Percentiles rank a stretch among this genome's conserved stretches.
These are phyloP conservation scores for Cheumatopsyche charites DNA, from an alignment of 1,140 invertebrate genomes.

Conservation along the genomic window DNA sequence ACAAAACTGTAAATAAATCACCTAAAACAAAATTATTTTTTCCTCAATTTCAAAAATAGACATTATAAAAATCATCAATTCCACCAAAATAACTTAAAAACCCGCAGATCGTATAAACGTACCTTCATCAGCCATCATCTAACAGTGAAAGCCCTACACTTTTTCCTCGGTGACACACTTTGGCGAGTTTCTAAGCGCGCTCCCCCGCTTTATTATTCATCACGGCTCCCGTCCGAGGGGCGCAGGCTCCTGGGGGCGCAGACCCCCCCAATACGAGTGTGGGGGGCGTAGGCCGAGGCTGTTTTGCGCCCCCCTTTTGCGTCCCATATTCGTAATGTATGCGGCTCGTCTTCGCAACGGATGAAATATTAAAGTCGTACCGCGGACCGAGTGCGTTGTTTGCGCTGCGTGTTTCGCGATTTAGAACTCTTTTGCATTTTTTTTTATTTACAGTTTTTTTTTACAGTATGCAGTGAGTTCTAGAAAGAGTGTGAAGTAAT, in stretches of 20 bases:
- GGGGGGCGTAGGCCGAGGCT: neutral
- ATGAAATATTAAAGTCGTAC: conserved; percentile 17
- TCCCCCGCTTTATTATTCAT: conserved; percentile 32
- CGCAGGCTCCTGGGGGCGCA: neutral
- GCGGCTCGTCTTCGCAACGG: neutral
- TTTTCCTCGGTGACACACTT: conserved; percentile 36
- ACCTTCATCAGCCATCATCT: neutral
- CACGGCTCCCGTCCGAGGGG: conserved; percentile 26
- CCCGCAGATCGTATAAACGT: no score
- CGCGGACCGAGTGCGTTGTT: neutral
- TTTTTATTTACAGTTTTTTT: no score
- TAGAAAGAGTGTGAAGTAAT: no score
- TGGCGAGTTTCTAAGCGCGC: conserved; percentile 25
- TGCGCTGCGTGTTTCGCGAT: no score
- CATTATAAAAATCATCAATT: no score
- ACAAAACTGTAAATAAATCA: no score
- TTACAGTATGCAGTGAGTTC: no score
- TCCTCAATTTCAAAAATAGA: no score
- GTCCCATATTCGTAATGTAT: conserved; percentile 9
- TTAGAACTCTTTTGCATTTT: no score
- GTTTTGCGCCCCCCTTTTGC: neutral
- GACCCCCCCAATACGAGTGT: conserved; percentile 2
- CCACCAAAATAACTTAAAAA: no score
- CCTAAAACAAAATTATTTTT: no score
- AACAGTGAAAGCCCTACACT: neutral